Percentiles rank a stretch among this genome's conserved stretches.
These are phyloP conservation scores for Rapana venosa DNA, from an alignment of 2,888 invertebrate species.

Conservation along the genomic window DNA sequence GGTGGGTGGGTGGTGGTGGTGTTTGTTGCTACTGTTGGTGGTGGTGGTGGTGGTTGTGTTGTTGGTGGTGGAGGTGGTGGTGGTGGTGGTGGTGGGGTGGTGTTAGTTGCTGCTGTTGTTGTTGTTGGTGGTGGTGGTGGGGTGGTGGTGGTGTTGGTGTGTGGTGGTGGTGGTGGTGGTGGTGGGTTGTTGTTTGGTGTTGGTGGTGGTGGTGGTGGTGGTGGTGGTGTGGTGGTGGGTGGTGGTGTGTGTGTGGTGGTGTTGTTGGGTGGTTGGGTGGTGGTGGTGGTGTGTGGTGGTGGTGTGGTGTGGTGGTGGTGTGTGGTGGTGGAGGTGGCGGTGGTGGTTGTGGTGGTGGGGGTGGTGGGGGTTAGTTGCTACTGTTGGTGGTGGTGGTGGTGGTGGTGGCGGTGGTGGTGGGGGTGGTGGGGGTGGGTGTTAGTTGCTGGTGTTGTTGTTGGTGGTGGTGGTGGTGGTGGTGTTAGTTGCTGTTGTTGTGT, in stretches of 20 bases:
- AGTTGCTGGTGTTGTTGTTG: neutral
- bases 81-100: neutral
- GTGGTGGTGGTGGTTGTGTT: neutral
- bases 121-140: neutral
- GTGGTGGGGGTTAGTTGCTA: neutral
- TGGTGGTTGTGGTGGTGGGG: neutral
- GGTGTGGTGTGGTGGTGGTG: neutral
- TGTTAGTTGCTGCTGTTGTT: neutral
- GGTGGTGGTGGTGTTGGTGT: too few species aligned
- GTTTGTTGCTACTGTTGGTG: neutral
- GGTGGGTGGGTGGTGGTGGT: too few species aligned
- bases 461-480: neutral
- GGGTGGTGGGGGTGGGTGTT: neutral
- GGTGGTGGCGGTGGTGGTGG: neutral
- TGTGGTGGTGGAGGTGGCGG: too few species aligned
- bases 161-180: neutral
- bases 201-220: neutral
- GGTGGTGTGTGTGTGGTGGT: too few species aligned
- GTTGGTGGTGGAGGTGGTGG: neutral
- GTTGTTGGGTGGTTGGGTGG: neutral
- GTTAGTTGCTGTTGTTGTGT: too few species aligned
- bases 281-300: neutral
- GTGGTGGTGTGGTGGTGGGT: too few species aligned
- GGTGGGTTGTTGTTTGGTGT: neutral
- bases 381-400: neutral